phyloP scores from a whole-genome alignment of 2,113 vertebrate species.

The Chrysochloris asiatica region DNA sequence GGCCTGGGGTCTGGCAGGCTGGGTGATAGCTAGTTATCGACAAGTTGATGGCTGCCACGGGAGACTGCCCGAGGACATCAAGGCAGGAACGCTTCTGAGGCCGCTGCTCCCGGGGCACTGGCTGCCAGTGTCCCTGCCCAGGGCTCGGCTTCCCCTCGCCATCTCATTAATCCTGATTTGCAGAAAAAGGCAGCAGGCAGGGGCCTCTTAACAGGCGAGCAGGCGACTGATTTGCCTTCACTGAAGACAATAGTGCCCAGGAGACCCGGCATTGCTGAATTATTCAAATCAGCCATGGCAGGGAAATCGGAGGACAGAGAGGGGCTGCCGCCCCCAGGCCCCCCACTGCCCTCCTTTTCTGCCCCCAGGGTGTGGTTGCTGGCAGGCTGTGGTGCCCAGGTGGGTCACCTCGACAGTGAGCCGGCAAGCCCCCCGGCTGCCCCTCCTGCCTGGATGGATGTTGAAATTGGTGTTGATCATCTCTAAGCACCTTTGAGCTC shows the following conservation, averaged over 20 bases:
- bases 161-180: slow-evolving; percentile 96
- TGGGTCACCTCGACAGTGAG: too few relatives aligned
- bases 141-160: slow-evolving; percentile 86
- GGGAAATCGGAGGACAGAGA: slow-evolving; percentile 61
- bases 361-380: background rate
- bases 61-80: slow-evolving; percentile 77
- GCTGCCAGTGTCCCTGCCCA: slow-evolving; percentile 77
- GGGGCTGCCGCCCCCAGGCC: background rate
- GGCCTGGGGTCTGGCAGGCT: slow-evolving; percentile 62
- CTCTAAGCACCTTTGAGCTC: slow-evolving; percentile 81
- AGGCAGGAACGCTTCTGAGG: slow-evolving; percentile 60
- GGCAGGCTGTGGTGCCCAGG: background rate
- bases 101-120: background rate
- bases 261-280: slow-evolving; percentile 90
- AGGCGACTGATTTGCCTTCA: slow-evolving; percentile 88
- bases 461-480: slow-evolving; percentile 82
- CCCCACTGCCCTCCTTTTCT: background rate
- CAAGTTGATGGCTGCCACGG: slow-evolving; percentile 63
- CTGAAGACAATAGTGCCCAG: slow-evolving; percentile 90
- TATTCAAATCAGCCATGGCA: slow-evolving; percentile 88
- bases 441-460: background rate
- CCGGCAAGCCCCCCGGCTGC: accelerated
- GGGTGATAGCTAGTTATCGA: slow-evolving; percentile 59
- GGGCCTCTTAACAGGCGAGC: slow-evolving; percentile 86
- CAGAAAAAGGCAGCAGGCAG: slow-evolving; percentile 88